These are phyloP conservation scores for Ostrea edulis DNA, from an alignment of 1,140 invertebrate species.

Conservation along the genomic window DNA sequence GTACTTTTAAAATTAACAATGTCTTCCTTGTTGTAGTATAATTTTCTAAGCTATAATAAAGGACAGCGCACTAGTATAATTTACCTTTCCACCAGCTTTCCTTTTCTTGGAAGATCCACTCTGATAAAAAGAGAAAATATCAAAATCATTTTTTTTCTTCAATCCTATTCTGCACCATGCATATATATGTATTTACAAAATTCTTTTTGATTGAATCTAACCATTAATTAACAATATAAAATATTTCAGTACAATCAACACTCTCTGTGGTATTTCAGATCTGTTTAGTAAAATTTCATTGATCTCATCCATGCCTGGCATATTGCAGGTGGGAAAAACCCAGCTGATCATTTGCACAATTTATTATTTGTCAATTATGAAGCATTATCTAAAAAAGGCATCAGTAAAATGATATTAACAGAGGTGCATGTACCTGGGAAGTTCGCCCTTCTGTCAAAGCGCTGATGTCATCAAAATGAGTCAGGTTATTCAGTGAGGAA, in stretches of 20 bases:
- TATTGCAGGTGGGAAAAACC: background rate
- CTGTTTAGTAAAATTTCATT: background rate
- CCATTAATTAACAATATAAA: background rate
- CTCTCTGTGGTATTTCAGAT: background rate
- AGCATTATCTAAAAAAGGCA: background rate
- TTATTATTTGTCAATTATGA: background rate
- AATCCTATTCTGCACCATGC: background rate
- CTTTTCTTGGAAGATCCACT: slow-evolving; percentile 22
- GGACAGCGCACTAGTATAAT: background rate
- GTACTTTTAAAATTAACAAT: too few species aligned
- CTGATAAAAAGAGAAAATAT: slow-evolving; percentile 9
- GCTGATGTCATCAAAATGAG: slow-evolving; percentile 81
- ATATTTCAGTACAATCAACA: background rate
- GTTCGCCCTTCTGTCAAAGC: slow-evolving; percentile 56
- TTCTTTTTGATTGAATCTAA: background rate
- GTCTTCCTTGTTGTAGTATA: too few species aligned
- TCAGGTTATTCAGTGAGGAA: slow-evolving; percentile 86
- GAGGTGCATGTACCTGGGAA: slow-evolving; percentile 1
- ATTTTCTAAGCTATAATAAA: too few species aligned
- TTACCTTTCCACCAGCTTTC: slow-evolving; percentile 38
- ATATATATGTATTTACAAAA: background rate
- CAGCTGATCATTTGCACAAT: background rate
- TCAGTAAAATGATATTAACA: too few species aligned
- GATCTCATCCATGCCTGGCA: background rate
- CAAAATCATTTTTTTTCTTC: background rate